Base-by-base conservation (phyloP, 1,140 invertebrate species). In the Eupristina koningsbergeri region DNA sequence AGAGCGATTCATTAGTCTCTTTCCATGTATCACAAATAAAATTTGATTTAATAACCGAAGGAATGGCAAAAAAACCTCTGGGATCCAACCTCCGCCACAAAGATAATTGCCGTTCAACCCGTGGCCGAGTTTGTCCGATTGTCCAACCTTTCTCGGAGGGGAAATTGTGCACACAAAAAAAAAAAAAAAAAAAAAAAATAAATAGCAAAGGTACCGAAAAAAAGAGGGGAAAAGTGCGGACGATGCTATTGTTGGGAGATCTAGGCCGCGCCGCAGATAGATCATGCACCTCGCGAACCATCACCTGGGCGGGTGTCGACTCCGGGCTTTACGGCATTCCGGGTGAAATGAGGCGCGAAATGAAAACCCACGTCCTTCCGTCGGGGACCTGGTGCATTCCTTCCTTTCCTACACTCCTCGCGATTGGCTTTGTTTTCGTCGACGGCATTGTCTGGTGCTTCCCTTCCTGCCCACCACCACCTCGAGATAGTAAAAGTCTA, bases 271-370 rank as follows among this genome's bases (percentile, higher is more conserved):
- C 53, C 22, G 19, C 7, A 71, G 41, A 36, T 71, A 71, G 67
- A 36, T 36, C 36, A 36, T 8, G 15, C 19, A 3, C 67, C 3
- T 19, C 11, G 50, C 50, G 50, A 2, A 19, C 11, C 19, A n/a
- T n/a, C n/a, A n/a, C n/a, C n/a, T n/a, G n/a, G 2, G 11, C 50
- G 50, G 17, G 7, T 3, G 50, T 3, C 50, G 17, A 19, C 53
- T 26, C 15, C 45, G 15, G 47, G n/a, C n/a, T 9, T 31, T 29
- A 81, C 67, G 34, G 19, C 39, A 31, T 45, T 50, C 45, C 80
- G 26, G 29, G 53, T 41, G 69, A 74, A 81, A 74, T 81, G 80
- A 81, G 69, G 15, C 71, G 80, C 50, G 80, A 81, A 81, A 81
- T 81, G 71, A 75, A 81, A 45, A 82, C 75, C 31, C 22, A 53